Percentiles rank a stretch among this genome's conserved stretches.
Evolutionary conservation across 2,113 vertebrate genomes (phyloP).

Genomic region (Tylochromis polylepis): DNA sequence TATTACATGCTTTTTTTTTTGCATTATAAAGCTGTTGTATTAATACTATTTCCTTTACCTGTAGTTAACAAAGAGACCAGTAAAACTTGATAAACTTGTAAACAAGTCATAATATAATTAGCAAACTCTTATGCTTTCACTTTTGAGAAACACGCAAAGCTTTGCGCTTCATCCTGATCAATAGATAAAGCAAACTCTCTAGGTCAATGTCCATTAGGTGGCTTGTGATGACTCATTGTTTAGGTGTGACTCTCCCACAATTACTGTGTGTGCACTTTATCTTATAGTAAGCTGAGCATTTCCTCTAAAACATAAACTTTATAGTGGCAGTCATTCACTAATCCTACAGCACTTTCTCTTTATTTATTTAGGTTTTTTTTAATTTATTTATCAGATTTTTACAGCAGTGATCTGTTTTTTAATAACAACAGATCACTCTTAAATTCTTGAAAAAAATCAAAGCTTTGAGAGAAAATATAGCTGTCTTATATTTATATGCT

Average conservation of each 20-base stretch:
- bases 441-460: no score
- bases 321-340: fast-evolving
- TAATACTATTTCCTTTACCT: no score
- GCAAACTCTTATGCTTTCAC: background rate
- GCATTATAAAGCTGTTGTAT: background rate
- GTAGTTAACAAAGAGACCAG: no score
- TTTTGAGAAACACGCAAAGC: background rate
- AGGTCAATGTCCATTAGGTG: background rate
- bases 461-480: no score
- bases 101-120: background rate
- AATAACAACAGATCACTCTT: no score
- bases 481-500: no score
- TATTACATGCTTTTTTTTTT: background rate
- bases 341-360: background rate
- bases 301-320: background rate
- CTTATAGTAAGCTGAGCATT: background rate
- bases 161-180: no score
- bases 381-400: background rate
- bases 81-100: background rate
- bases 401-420: no score
- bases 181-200: no score
- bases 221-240: background rate
- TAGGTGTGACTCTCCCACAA: background rate
- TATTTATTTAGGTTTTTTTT: background rate
- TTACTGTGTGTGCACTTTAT: background rate